Conservation (phyloP, 1,140 invertebrate species). For the Anthonomus grandis region DNA sequence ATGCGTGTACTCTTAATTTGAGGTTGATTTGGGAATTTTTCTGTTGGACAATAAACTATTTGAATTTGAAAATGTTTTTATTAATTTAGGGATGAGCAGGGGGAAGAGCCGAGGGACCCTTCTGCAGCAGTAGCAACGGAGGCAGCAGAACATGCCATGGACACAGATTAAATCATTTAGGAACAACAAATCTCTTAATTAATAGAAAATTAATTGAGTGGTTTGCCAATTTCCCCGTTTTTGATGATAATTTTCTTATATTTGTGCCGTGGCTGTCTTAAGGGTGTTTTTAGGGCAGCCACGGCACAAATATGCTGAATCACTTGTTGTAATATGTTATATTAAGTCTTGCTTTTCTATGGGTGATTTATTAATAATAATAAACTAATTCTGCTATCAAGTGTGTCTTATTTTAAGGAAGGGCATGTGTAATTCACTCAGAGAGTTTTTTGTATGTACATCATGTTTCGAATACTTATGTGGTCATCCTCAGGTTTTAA, state of each 20-base stretch:
- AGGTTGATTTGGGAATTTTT: too few relatives aligned
- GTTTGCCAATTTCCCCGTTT: conserved; percentile 2
- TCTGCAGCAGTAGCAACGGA: conserved; percentile 56
- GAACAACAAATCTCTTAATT: conserved; percentile 5
- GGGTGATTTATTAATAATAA: too few relatives aligned
- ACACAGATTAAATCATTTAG: conserved; percentile 17
- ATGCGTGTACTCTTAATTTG: too few relatives aligned
- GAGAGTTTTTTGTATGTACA: too few relatives aligned
- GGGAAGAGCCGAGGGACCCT: conserved; percentile 51
- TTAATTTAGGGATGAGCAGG: conserved; percentile 32
- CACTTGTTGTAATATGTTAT: too few relatives aligned
- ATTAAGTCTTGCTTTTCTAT: too few relatives aligned
- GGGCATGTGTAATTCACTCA: too few relatives aligned
- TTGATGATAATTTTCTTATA: not conserved
- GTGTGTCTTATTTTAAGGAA: too few relatives aligned
- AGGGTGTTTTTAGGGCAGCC: conserved; percentile 27
- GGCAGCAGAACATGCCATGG: conserved; percentile 51
- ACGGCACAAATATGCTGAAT: conserved; percentile 35
- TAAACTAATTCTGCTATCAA: too few relatives aligned
- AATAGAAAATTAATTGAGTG: not conserved
- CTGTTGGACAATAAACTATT: too few relatives aligned
- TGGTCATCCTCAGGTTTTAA: too few relatives aligned
- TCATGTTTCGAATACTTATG: too few relatives aligned
- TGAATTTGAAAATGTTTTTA: conserved; percentile 11
- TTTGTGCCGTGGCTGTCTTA: conserved; percentile 39